A percentile compares a stretch with the other conserved stretches of the same genome.
Evolutionary conservation across 2,113 vertebrate species (phyloP).

Genomic region (Psilopsiagon aymara): DNA sequence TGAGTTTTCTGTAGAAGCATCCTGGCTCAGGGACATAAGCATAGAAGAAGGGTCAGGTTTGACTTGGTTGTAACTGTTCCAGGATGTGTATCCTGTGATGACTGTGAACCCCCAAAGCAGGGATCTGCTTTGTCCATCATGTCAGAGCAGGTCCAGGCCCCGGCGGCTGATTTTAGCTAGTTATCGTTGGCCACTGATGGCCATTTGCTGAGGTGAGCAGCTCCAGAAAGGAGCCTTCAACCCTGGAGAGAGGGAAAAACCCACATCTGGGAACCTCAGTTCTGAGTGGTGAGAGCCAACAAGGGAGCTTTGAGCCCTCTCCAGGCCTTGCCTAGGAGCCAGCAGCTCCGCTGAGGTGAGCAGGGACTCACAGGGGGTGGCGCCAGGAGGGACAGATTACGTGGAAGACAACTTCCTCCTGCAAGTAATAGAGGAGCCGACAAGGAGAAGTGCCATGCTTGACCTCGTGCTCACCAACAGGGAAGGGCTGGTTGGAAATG

Average conservation of each 20-base stretch:
- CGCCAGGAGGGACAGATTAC: not conserved
- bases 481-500: not conserved
- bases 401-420: not conserved
- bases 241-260: not conserved
- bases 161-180: not conserved
- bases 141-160: not conserved
- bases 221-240: not conserved
- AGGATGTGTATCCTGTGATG: not conserved
- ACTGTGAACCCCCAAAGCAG: not conserved
- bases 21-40: not conserved
- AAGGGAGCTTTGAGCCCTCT: not conserved
- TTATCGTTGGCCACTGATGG: not conserved
- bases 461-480: not conserved
- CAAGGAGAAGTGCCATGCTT: not conserved
- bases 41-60: not conserved
- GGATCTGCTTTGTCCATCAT: not conserved
- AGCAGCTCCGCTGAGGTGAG: not conserved
- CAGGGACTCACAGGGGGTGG: not conserved
- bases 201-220: not conserved
- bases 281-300: not conserved
- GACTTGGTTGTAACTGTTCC: not conserved
- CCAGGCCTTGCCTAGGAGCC: not conserved
- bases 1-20: not conserved
- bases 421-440: not conserved
- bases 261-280: not conserved